These are phyloP conservation scores for Notarius quadriscutis DNA, from an alignment of 2,113 vertebrate genomes.

Conservation along the genomic window DNA sequence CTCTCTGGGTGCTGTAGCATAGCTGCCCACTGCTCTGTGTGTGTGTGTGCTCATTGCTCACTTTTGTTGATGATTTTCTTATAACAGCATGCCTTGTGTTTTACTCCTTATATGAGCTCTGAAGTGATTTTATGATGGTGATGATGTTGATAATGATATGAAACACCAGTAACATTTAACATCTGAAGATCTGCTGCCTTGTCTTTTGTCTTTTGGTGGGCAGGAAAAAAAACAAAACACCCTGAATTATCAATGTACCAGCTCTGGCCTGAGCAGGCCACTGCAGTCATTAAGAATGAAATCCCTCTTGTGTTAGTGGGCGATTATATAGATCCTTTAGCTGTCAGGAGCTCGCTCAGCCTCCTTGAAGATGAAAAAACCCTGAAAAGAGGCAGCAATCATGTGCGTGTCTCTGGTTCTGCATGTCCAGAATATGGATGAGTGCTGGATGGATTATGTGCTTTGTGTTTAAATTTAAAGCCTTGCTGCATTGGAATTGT, in stretches of 20 bases:
- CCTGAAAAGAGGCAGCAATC: not conserved
- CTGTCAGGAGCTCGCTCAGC: not conserved
- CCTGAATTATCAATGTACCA: not conserved
- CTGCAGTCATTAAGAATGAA: constrained; percentile 12
- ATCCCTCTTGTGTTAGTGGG: not conserved
- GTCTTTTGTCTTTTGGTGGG: not conserved
- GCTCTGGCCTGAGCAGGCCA: not conserved
- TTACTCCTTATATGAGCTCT: not conserved
- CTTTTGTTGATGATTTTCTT: not conserved
- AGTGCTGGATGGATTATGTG: not conserved
- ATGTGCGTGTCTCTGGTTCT: not conserved
- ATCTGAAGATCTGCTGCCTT: not conserved
- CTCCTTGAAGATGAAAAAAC: not conserved
- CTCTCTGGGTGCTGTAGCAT: too few species aligned
- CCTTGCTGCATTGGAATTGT: not conserved
- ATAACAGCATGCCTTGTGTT: not conserved
- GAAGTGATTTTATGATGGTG: not conserved
- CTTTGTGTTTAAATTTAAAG: constrained; percentile 8
- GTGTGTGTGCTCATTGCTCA: too few species aligned
- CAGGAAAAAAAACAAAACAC: not conserved
- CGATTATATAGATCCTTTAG: not conserved
- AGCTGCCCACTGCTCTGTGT: too few species aligned
- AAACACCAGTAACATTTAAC: not conserved
- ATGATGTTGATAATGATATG: not conserved
- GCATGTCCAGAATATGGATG: constrained; percentile 11